A percentile compares a stretch with the other conserved stretches of the same genome.
These are phyloP conservation scores for Paracyclopina nana DNA, from an alignment of 1,140 invertebrate genomes.

Conservation along the genomic window DNA sequence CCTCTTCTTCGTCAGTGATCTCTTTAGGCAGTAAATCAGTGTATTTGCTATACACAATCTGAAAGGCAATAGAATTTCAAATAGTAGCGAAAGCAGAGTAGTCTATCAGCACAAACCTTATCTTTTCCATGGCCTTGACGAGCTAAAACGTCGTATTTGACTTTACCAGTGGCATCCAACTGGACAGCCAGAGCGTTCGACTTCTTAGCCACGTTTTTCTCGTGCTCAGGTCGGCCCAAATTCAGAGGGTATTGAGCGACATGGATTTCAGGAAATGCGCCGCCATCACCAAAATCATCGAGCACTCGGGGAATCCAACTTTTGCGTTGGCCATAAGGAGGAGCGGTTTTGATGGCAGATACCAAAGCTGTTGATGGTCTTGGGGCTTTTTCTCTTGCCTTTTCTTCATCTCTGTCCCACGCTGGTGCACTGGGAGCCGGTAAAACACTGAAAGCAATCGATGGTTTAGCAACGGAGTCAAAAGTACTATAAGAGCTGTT, in stretches of 20 bases:
- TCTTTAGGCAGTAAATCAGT: slow-evolving; percentile 83
- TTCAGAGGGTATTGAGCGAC: slow-evolving; percentile 89
- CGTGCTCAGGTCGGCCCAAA: slow-evolving; percentile 13
- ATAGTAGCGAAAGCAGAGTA: not conserved
- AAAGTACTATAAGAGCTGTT: too few species aligned
- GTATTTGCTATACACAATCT: slow-evolving; percentile 85
- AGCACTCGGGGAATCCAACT: slow-evolving; percentile 66
- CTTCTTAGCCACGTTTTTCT: slow-evolving; percentile 22
- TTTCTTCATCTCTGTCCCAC: slow-evolving; percentile 75
- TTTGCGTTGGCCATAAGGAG: slow-evolving; percentile 83
- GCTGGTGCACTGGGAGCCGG: slow-evolving; percentile 61
- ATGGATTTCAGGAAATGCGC: slow-evolving; percentile 93
- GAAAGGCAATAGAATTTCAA: too few species aligned
- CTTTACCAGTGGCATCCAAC: slow-evolving; percentile 74
- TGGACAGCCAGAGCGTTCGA: slow-evolving; percentile 84
- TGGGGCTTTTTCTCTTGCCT: slow-evolving; percentile 34
- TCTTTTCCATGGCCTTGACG: slow-evolving; percentile 86
- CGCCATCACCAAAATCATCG: slow-evolving; percentile 76
- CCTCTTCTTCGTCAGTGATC: slow-evolving; percentile 61
- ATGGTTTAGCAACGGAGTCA: too few species aligned
- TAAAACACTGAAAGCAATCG: slow-evolving; percentile 39
- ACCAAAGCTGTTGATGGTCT: slow-evolving; percentile 43
- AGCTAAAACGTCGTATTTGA: slow-evolving; percentile 92
- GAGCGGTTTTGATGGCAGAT: slow-evolving; percentile 62
- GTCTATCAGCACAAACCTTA: slow-evolving; percentile 53